These are phyloP conservation scores for Chironomus striatipennis DNA, from an alignment of 1,140 invertebrate genomes.

Conservation along the genomic window DNA sequence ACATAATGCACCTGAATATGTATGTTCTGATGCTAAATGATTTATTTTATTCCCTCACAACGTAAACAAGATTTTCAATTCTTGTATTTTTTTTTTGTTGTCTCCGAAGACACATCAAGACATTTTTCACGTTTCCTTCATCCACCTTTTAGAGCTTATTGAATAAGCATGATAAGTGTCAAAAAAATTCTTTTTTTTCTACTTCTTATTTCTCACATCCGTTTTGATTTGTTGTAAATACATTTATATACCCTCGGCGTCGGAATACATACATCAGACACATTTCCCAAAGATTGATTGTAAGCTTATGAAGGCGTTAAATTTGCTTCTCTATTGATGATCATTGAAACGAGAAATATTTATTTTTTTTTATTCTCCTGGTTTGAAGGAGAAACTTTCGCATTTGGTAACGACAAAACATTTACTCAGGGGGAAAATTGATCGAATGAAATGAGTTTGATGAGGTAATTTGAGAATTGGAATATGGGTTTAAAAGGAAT, in stretches of 20 bases:
- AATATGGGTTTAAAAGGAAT: no score
- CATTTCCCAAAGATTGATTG: neutral
- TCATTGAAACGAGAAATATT: neutral
- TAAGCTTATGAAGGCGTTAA: neutral
- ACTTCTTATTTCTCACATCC: neutral
- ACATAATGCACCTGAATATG: neutral
- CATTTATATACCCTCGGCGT: no score
- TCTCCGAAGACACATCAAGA: neutral
- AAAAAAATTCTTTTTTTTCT: neutral
- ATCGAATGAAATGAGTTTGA: no score
- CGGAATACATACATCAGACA: no score
- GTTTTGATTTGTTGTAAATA: neutral
- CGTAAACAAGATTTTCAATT: conserved; percentile 14
- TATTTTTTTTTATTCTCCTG: no score
- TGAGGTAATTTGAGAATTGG: no score
- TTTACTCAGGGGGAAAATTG: no score
- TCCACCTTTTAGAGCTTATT: neutral
- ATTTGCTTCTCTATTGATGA: neutral
- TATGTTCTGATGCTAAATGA: neutral
- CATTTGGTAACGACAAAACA: no score
- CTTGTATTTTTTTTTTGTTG: no score
- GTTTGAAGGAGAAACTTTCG: no score
- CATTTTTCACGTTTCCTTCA: neutral
- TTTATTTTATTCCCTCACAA: neutral
- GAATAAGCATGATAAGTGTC: conserved; percentile 12